phyloP scores from a whole-genome alignment of 1,140 invertebrate genomes.

The Triops cancriformis region DNA sequence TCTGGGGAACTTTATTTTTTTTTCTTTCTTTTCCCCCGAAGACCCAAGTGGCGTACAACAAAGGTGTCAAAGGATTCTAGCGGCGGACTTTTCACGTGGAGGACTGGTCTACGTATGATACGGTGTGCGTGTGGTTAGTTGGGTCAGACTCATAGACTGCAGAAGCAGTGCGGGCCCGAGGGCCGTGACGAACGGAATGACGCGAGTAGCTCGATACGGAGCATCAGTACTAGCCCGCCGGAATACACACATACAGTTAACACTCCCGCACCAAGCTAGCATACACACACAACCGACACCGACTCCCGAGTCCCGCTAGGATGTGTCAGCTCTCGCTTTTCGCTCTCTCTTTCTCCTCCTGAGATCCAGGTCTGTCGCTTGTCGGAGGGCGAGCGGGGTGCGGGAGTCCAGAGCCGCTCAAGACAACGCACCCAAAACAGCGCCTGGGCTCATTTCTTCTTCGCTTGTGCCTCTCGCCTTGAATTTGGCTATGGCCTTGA shows the following conservation, averaged over 20 bases:
- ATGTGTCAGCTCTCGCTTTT: slow-evolving; percentile 13
- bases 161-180: slow-evolving; percentile 11
- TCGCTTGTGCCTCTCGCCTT: not conserved
- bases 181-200: slow-evolving; percentile 8
- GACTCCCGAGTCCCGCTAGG: not conserved
- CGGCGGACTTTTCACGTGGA: not conserved
- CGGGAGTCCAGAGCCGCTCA: not conserved
- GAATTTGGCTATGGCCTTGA: not conserved
- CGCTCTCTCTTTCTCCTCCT: not conserved
- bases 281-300: slow-evolving; percentile 9
- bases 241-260: slow-evolving; percentile 1
- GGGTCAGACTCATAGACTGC: not conserved
- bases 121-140: not conserved
- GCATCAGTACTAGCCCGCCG: not conserved
- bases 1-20: not conserved
- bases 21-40: not conserved
- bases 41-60: not conserved
- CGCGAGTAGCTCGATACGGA: not conserved
- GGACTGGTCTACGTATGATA: not conserved
- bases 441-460: not conserved
- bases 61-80: not conserved
- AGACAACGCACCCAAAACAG: slow-evolving; percentile 8
- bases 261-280: slow-evolving; percentile 6
- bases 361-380: not conserved
- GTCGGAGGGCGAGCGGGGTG: not conserved